phyloP scores from a whole-genome alignment of 35 echinoderm and acorn worm species.

The Lytechinus pictus region DNA sequence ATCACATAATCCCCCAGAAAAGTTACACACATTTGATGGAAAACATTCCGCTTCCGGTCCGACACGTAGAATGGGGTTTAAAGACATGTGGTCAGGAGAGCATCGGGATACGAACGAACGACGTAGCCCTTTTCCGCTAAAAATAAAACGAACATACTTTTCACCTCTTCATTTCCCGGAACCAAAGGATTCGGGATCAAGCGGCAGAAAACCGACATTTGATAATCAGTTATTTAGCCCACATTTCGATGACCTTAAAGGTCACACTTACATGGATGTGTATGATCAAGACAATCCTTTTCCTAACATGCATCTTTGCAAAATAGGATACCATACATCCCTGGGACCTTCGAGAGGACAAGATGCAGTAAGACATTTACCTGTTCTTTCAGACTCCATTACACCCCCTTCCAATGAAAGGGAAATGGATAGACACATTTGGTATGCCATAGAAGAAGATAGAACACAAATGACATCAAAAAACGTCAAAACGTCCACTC shows the following conservation, averaged over 20 bases:
- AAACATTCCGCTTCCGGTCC: no score
- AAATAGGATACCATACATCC: not conserved
- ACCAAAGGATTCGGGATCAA: not conserved
- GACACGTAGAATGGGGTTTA: not conserved
- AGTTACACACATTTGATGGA: no score
- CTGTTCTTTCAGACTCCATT: not conserved
- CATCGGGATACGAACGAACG: not conserved
- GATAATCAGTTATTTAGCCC: no score
- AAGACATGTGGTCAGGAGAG: not conserved
- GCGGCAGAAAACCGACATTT: not conserved
- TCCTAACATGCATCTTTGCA: not conserved
- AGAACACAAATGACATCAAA: not conserved
- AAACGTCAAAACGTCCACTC: not conserved
- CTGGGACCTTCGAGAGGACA: not conserved
- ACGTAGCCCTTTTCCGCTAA: not conserved
- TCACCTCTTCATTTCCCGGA: not conserved
- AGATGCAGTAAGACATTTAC: not conserved
- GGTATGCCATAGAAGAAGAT: not conserved
- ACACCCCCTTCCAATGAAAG: not conserved
- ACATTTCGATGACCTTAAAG: not conserved
- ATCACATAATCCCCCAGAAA: no score
- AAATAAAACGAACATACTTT: not conserved
- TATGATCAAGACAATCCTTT: not conserved
- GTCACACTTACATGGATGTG: not conserved
- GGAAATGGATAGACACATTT: not conserved